Evolutionary conservation across 35 echinoderm and acorn worm genomes (phyloP).

Genomic region (Lytechinus pictus): DNA sequence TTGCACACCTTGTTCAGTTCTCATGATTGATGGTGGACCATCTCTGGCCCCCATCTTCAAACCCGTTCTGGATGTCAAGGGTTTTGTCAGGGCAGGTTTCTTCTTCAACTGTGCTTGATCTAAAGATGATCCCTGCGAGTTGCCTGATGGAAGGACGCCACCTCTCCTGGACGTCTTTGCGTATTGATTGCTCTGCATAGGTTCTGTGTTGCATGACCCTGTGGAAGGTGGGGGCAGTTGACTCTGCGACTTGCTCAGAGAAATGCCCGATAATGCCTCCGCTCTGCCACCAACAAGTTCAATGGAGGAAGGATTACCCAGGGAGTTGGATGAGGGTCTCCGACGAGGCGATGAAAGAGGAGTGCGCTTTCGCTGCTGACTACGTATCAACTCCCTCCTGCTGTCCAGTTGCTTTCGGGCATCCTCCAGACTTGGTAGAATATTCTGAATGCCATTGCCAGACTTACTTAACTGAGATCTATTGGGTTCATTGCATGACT

Average conservation of each 20-base stretch:
- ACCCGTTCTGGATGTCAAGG: background rate
- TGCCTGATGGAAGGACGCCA: background rate
- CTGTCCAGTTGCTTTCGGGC: conserved; percentile 58
- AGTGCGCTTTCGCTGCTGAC: conserved; percentile 43
- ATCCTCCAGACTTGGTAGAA: conserved; percentile 70
- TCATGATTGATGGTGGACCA: background rate
- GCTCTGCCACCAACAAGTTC: background rate
- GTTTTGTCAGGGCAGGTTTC: background rate
- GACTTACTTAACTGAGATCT: background rate
- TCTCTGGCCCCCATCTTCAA: conserved; percentile 46
- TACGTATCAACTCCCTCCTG: conserved; percentile 61
- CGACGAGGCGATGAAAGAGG: background rate
- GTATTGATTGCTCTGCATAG: background rate
- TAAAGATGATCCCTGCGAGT: background rate
- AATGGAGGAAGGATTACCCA: background rate
- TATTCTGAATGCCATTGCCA: conserved; percentile 20
- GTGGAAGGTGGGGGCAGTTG: background rate
- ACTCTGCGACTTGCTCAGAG: background rate
- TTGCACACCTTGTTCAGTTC: background rate
- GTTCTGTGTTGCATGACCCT: background rate
- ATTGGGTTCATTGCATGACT: background rate
- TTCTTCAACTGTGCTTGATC: background rate
- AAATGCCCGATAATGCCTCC: background rate
- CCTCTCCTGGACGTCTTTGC: background rate
- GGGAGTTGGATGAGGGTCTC: conserved; percentile 15